A percentile compares a stretch with the other conserved stretches of the same genome.
phyloP scores from a whole-genome alignment of 2,888 invertebrate species.

The Drosophila pseudotalamancana region DNA sequence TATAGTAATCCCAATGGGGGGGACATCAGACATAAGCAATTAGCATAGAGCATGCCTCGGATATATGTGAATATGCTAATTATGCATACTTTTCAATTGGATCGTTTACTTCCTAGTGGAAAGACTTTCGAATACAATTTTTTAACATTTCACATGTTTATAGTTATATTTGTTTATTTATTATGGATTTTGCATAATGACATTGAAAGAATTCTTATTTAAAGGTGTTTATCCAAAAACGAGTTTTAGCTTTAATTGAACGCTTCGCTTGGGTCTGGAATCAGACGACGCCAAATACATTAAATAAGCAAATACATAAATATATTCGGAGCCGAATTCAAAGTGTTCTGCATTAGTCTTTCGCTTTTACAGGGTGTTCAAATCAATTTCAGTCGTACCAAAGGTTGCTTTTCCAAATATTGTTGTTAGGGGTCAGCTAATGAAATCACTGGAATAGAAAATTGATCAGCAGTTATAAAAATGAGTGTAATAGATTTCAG shows the following conservation, averaged over 20 bases:
- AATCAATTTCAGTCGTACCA: background rate
- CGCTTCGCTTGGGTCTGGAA: constrained; percentile 19
- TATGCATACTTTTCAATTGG: constrained; percentile 16
- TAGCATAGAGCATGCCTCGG: constrained; percentile 26
- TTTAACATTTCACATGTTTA: no score
- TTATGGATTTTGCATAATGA: background rate
- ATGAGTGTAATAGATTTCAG: no score
- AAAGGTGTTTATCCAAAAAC: constrained; percentile 22
- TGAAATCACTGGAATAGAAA: no score
- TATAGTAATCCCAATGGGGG: background rate
- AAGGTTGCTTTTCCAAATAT: background rate
- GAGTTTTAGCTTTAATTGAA: constrained; percentile 21
- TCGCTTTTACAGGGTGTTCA: constrained; percentile 30
- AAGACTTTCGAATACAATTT: background rate
- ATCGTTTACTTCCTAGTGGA: constrained; percentile 13
- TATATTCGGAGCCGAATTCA: constrained; percentile 25
- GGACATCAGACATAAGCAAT: constrained; percentile 19
- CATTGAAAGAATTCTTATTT: background rate
- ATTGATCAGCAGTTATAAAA: no score
- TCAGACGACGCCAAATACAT: constrained; percentile 58
- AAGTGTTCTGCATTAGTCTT: constrained; percentile 20
- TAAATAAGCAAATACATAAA: constrained; percentile 50
- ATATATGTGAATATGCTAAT: constrained; percentile 24
- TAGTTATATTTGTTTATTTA: no score
- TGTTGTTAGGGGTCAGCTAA: no score